A percentile compares a stretch with the other conserved stretches of the same genome.
Evolutionary conservation across 1,140 invertebrate species (phyloP).

Genomic region (Schlechtendalia chinensis): DNA sequence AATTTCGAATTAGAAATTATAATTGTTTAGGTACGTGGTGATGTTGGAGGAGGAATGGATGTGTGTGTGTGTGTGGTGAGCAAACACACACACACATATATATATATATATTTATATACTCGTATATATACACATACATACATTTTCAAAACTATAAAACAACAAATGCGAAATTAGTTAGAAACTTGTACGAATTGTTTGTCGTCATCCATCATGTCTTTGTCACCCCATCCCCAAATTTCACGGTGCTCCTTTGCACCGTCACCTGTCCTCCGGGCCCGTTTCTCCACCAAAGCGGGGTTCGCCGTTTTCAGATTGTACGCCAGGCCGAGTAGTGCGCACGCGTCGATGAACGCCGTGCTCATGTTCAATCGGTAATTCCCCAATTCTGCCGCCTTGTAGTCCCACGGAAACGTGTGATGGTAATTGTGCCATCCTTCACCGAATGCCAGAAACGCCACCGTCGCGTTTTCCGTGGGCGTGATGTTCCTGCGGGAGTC

Average conservation of each 20-base stretch:
- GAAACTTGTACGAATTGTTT: slow-evolving; percentile 59
- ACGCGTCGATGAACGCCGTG: slow-evolving; percentile 60
- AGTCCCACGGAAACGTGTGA: slow-evolving; percentile 86
- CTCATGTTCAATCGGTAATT: slow-evolving; percentile 59
- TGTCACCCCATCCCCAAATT: slow-evolving; percentile 70
- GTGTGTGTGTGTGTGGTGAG: no score
- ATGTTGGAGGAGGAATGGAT: background rate
- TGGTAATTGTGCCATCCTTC: slow-evolving; percentile 93
- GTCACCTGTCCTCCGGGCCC: slow-evolving; percentile 66
- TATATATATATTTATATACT: background rate
- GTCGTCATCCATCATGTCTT: slow-evolving; percentile 70
- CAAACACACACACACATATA: background rate
- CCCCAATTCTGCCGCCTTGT: slow-evolving; percentile 66
- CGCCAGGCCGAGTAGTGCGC: slow-evolving; percentile 63
- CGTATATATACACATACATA: no score
- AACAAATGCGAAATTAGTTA: background rate
- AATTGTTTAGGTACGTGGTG: background rate
- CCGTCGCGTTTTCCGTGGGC: slow-evolving; percentile 61
- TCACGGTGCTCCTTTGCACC: slow-evolving; percentile 57
- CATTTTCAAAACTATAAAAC: background rate
- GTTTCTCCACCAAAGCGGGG: slow-evolving; percentile 59
- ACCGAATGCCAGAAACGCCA: slow-evolving; percentile 56
- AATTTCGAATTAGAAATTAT: no score
- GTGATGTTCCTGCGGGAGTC: slow-evolving; percentile 59
- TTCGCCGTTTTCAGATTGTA: slow-evolving; percentile 64